Evolutionary conservation across 2,113 vertebrate genomes (phyloP).

Genomic region (Clarias magur): DNA sequence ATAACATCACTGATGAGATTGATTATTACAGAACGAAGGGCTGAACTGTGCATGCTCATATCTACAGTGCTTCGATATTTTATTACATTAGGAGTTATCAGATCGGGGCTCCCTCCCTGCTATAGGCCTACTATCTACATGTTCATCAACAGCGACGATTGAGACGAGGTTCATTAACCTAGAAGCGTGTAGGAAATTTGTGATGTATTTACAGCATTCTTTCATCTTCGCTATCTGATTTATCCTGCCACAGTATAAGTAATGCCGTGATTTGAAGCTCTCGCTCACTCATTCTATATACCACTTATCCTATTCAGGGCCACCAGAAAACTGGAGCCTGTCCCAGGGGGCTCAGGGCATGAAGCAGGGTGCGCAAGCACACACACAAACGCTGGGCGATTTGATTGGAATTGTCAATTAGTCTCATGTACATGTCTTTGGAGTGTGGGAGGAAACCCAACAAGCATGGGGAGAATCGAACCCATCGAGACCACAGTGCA

Average conservation of each 20-base stretch:
- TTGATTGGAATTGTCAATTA: no score
- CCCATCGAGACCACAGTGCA: no score
- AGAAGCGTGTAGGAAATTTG: not conserved
- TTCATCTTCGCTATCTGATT: not conserved
- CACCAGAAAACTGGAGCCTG: no score
- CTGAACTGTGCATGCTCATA: not conserved
- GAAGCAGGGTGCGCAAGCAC: no score
- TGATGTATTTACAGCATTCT: not conserved
- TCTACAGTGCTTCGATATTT: not conserved
- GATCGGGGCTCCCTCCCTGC: not conserved
- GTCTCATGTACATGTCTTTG: no score
- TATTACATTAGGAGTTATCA: slow-evolving; percentile 24
- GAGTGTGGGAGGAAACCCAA: no score
- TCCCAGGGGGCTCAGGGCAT: no score
- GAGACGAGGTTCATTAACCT: not conserved
- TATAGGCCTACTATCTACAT: slow-evolving; percentile 19
- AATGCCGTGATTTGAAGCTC: not conserved
- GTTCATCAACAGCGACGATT: not conserved
- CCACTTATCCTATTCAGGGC: not conserved
- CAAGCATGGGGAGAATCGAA: no score
- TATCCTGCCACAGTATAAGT: not conserved
- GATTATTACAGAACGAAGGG: not conserved
- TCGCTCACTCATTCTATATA: not conserved
- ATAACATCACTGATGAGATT: slow-evolving; percentile 35
- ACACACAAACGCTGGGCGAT: no score